A percentile compares a stretch with the other conserved stretches of the same genome.
Conservation (phyloP, 1,140 invertebrate genomes). For the Neotoxoptera formosana region DNA sequence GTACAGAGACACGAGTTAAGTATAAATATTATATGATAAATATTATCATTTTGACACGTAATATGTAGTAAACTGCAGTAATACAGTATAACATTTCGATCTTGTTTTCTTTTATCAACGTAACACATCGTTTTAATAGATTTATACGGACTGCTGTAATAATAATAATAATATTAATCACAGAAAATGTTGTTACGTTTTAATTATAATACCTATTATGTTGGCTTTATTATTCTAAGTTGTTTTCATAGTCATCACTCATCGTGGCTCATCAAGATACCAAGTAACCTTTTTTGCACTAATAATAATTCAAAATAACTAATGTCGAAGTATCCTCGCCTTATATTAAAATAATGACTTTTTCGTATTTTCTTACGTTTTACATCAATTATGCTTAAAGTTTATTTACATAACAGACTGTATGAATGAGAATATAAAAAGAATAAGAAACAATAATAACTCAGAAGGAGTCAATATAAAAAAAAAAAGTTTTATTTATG, state of each 20-base stretch:
- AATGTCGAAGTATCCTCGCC: not conserved
- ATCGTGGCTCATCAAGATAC: not conserved
- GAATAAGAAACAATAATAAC: not conserved
- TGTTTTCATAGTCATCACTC: not conserved
- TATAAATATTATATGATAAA: not conserved
- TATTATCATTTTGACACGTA: not conserved
- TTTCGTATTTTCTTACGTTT: not conserved
- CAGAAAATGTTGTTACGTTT: not conserved
- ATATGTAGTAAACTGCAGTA: not conserved
- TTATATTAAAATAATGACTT: not conserved
- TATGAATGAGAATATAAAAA: not conserved
- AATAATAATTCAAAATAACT: conserved; percentile 4
- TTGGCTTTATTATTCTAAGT: not conserved
- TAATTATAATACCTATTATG: not conserved
- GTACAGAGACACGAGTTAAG: not conserved
- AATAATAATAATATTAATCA: not conserved
- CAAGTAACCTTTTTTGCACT: not conserved
- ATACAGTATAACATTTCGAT: not conserved
- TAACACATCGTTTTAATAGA: not conserved
- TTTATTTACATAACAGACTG: not conserved
- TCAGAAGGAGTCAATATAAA: not conserved
- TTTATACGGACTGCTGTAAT: not conserved
- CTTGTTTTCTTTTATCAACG: not conserved
- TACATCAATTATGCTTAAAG: not conserved
- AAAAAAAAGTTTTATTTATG: not conserved